Conservation (phyloP, 1,140 invertebrate species). For the Cydia splendana region DNA sequence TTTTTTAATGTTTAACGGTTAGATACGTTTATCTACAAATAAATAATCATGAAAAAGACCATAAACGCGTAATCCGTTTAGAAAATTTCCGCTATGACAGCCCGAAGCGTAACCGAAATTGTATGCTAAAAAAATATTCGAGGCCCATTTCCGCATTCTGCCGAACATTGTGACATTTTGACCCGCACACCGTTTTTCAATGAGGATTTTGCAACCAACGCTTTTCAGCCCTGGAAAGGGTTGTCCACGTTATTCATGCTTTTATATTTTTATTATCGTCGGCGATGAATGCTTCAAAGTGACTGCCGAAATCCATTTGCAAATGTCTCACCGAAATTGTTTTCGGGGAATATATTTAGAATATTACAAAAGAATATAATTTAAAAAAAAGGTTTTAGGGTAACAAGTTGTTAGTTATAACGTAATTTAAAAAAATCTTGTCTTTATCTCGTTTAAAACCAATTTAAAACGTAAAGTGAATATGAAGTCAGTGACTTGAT, state of each 20-base stretch:
- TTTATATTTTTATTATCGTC: slow-evolving; percentile 71
- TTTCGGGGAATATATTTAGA: slow-evolving; percentile 18
- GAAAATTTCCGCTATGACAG: background rate
- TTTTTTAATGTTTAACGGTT: background rate
- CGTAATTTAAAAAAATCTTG: background rate
- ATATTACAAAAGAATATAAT: background rate
- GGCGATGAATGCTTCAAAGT: slow-evolving; percentile 62
- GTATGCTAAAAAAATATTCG: slow-evolving; percentile 29
- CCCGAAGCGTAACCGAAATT: slow-evolving; percentile 18
- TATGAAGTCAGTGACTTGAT: background rate
- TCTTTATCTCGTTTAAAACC: too few relatives aligned
- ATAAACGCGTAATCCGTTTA: slow-evolving; percentile 18
- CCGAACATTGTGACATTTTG: slow-evolving; percentile 56
- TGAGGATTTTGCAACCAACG: slow-evolving; percentile 55
- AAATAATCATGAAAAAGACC: slow-evolving; percentile 3
- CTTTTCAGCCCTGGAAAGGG: slow-evolving; percentile 65
- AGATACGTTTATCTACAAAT: background rate
- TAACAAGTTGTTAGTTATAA: background rate
- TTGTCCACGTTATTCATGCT: slow-evolving; percentile 60
- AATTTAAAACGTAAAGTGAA: too few relatives aligned
- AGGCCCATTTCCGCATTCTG: slow-evolving; percentile 36
- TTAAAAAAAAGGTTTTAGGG: background rate
- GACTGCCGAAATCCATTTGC: slow-evolving; percentile 62
- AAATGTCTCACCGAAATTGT: slow-evolving; percentile 50
- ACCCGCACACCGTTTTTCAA: slow-evolving; percentile 66